Evolutionary conservation across 1,140 invertebrate genomes (phyloP), one percentile per base, ranked within the genome.

Genomic region (Trachymyrmex cornetzi): DNA sequence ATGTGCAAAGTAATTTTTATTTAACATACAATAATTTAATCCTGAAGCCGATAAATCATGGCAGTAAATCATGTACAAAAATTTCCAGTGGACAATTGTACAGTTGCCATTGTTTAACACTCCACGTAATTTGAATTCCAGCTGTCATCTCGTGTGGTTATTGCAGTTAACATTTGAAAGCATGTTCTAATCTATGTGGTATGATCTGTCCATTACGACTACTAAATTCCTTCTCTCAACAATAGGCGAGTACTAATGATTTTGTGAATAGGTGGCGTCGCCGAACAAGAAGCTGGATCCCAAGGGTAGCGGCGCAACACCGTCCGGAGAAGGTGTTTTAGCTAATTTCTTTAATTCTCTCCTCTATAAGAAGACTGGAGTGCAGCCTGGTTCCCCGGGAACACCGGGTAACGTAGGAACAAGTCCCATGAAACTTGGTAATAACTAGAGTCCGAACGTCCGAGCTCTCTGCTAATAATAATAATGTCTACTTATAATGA

Each of bases 331-430:
- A 96, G 98, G 99, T 77, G 99, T 99, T 59, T 95, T 99, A 87
- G 99, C 99, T 9, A 99, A 98, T 95, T 99, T 99, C 96, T 99
- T 99, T 96, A 99, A 99, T 96, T 99, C 98, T 87, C 95, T 99
- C 91, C 96, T 99, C 89, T 98, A 98, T 95, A 99, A 99, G 96
- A 99, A 99, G 95, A 97, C 97, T n/a, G 97, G 97, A 22, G 90
- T 92, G 19, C 92, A 91, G 7, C 96, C 97, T 7, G 96, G 95
- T 53, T 94, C 92, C n/a, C 95, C 96, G 59, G 95, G 95, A 19
- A 94, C 95, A 12, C 94, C 95, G 14, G 93, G 94, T 19, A 93
- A 91, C 72, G 88, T 94, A 38, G 92, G 92, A 9, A 90, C 92
- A 1, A 95, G 94, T 90, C 94, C 95, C 1, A 87, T 94, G 11